Evolutionary conservation across 2,888 invertebrate species (phyloP).

Genomic region (Nephrotoma flavescens): DNA sequence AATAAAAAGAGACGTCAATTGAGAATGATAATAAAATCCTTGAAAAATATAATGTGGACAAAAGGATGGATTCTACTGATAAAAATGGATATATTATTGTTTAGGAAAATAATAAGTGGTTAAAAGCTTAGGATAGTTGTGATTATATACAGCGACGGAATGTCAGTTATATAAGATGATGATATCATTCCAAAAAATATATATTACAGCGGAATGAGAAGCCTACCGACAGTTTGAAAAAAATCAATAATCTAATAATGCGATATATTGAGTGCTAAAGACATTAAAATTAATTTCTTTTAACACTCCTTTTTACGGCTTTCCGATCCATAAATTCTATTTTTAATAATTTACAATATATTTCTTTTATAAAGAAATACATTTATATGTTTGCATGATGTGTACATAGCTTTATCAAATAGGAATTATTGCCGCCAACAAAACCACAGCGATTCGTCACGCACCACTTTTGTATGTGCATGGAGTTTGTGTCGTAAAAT

Average conservation of each 20-base stretch:
- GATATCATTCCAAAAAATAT: neutral
- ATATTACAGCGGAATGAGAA: neutral
- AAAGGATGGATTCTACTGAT: neutral
- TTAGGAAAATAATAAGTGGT: neutral
- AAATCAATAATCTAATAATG: neutral
- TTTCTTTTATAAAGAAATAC: neutral
- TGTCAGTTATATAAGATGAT: neutral
- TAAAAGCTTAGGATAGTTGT: neutral
- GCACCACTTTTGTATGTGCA: too few relatives aligned
- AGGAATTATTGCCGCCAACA: neutral
- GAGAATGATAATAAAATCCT: neutral
- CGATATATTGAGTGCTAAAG: neutral
- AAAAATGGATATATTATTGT: neutral
- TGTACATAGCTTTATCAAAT: neutral
- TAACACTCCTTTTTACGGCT: neutral
- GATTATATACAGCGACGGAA: neutral
- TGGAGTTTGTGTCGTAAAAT: too few relatives aligned
- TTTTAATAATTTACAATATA: neutral
- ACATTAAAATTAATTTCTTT: neutral
- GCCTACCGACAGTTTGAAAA: neutral
- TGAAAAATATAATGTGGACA: neutral
- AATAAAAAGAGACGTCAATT: neutral
- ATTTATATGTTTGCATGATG: neutral
- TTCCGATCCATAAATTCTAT: neutral
- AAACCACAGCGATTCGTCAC: neutral